Conservation (phyloP, 2,888 invertebrate species). For the Drosophila rubida region DNA sequence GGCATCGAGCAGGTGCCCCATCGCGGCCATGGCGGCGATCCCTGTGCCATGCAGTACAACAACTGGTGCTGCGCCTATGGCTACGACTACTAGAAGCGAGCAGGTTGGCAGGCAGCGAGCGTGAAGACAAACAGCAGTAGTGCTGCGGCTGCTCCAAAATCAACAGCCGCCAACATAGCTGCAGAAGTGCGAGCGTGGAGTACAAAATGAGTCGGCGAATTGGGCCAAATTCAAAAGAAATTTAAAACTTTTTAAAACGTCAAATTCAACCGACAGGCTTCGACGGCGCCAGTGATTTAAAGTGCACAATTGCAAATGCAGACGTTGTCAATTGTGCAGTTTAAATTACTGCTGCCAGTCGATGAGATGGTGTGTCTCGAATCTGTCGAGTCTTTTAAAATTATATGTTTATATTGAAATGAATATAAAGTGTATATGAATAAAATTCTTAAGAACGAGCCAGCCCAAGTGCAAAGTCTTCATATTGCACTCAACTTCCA, state of each 20-base stretch:
- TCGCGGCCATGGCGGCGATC: constrained; percentile 58
- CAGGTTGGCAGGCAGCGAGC: neutral
- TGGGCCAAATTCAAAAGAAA: neutral
- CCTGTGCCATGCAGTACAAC: constrained; percentile 19
- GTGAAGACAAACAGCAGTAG: neutral
- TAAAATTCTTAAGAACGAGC: no score
- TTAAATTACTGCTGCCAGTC: constrained; percentile 4
- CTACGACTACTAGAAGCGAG: neutral
- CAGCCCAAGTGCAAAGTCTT: no score
- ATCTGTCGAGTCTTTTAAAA: neutral
- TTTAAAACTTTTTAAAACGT: neutral
- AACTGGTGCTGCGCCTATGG: constrained; percentile 1
- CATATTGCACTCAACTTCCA: no score
- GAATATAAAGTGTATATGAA: neutral
- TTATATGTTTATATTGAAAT: neutral
- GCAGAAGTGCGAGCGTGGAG: neutral
- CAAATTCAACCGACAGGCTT: neutral
- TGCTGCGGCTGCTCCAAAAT: no score
- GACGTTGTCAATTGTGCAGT: constrained; percentile 8
- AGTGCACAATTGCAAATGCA: constrained; percentile 12
- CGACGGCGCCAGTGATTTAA: constrained; percentile 3
- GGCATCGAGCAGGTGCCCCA: constrained; percentile 62
- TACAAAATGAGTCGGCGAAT: neutral
- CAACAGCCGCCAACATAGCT: neutral
- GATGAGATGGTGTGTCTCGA: neutral